Evolutionary conservation across 2,113 vertebrate genomes (phyloP).

Genomic region (Eolophus roseicapilla): DNA sequence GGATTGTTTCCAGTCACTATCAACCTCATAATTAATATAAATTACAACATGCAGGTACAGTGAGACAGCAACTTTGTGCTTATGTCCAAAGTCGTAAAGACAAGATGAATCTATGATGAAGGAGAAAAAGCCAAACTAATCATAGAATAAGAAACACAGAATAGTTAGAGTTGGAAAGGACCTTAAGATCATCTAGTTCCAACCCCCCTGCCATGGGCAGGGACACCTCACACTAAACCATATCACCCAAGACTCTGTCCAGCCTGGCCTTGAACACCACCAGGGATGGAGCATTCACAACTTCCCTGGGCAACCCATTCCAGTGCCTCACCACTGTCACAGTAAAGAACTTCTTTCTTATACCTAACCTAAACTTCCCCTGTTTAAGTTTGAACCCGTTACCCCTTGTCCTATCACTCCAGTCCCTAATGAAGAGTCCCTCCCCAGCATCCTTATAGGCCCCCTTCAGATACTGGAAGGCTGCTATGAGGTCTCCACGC

Average conservation of each 20-base stretch:
- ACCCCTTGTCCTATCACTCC: no score
- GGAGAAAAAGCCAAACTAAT: neutral
- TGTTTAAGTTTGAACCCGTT: no score
- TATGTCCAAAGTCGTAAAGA: neutral
- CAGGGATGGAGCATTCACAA: no score
- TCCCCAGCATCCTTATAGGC: no score
- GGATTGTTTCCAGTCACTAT: slow-evolving; percentile 69
- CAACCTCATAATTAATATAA: slow-evolving; percentile 69
- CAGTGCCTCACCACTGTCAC: no score
- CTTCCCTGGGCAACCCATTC: no score
- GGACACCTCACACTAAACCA: neutral
- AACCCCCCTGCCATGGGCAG: neutral
- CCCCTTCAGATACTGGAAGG: no score
- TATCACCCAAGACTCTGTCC: neutral
- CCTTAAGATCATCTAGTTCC: neutral
- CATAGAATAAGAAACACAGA: neutral
- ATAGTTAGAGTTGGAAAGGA: neutral
- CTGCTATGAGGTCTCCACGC: no score
- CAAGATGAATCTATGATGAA: neutral
- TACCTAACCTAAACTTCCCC: no score
- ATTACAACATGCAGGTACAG: slow-evolving; percentile 77
- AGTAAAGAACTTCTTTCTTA: no score
- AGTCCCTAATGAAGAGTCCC: no score
- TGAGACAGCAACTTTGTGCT: neutral
- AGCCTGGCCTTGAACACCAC: no score